These are phyloP conservation scores for Zeuzera pyrina DNA, from an alignment of 2,888 invertebrate species.

Conservation along the genomic window DNA sequence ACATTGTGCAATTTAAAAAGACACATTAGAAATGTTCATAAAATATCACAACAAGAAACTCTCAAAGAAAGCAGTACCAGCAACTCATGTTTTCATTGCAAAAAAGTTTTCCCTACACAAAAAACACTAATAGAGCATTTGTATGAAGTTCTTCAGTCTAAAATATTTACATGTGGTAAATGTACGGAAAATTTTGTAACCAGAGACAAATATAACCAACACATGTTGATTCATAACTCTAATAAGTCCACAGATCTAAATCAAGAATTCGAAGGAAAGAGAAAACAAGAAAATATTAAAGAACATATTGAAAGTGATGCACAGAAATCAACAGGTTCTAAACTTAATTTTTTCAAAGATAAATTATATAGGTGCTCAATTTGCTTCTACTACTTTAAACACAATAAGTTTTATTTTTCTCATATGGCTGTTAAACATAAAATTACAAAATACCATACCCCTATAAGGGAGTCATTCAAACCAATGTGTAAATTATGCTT, in stretches of 20 bases:
- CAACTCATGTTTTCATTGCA: conserved; percentile 42
- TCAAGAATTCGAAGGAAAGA: too few species aligned
- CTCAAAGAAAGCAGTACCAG: too few species aligned
- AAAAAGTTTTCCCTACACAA: conserved; percentile 29
- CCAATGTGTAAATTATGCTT: conserved; percentile 31
- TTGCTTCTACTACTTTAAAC: conserved; percentile 27
- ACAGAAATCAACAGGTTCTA: too few species aligned
- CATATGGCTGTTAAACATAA: conserved; percentile 29
- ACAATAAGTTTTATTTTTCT: conserved; percentile 13
- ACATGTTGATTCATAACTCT: too few species aligned
- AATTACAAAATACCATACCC: conserved; percentile 12
- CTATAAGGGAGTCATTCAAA: conserved; percentile 23
- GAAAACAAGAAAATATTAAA: too few species aligned
- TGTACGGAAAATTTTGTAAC: too few species aligned
- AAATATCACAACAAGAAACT: conserved; percentile 9
- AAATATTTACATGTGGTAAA: too few species aligned
- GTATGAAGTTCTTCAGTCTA: conserved; percentile 34
- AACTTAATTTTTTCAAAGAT: too few species aligned
- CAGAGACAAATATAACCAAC: too few species aligned
- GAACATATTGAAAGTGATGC: too few species aligned
- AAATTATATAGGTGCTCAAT: conserved; percentile 22
- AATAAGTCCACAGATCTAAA: too few species aligned
- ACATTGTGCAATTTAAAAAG: conserved; percentile 17
- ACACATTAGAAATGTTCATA: conserved; percentile 24
- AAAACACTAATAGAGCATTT: conserved; percentile 44